A percentile compares a stretch with the other conserved stretches of the same genome.
Conservation (phyloP, 92 coral and sea anemone species). For the Desmophyllum pertusum region DNA sequence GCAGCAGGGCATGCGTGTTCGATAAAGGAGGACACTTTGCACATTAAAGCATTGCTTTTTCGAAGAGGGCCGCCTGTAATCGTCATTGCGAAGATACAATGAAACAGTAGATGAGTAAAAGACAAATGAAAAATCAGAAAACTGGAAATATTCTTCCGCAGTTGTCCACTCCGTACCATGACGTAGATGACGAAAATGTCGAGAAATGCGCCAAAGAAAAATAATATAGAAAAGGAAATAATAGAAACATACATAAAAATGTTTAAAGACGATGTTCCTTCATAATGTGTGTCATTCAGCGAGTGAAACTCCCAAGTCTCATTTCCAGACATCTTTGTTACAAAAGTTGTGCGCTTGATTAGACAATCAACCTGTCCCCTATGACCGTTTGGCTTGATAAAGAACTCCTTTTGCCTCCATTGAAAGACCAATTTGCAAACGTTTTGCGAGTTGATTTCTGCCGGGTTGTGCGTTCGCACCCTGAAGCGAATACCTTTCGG, state of each 20-base stretch:
- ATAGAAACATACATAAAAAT: background rate
- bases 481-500: no score
- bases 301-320: background rate
- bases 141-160: background rate
- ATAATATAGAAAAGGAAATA: background rate
- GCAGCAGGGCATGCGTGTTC: constrained; percentile 15
- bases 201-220: background rate
- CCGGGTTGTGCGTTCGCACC: no score
- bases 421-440: no score
- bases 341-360: no score
- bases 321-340: background rate
- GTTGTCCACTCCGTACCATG: background rate
- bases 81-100: background rate
- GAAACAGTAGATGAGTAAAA: constrained; percentile 1
- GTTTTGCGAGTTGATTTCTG: no score
- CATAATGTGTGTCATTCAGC: background rate
- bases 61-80: background rate
- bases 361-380: no score
- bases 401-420: no score
- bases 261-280: background rate
- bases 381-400: no score
- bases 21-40: background rate
- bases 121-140: background rate
- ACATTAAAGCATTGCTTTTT: background rate
- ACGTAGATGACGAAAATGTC: constrained; percentile 6